These are phyloP conservation scores for Dorcus parallelipipedus DNA, from an alignment of 2,888 invertebrate species.

Conservation along the genomic window DNA sequence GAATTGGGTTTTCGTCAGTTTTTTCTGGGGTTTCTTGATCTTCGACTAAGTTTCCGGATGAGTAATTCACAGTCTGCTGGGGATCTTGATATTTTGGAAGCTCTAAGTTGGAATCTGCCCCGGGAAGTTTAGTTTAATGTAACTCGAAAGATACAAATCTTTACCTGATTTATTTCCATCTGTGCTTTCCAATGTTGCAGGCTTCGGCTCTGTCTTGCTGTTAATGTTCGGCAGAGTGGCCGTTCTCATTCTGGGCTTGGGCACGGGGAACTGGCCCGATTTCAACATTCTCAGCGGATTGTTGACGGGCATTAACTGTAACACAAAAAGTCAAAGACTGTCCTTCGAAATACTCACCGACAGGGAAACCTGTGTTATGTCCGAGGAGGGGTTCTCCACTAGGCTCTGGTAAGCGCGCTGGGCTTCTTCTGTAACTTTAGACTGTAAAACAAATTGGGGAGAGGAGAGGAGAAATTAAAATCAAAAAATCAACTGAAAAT, in stretches of 20 bases:
- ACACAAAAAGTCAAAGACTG: neutral
- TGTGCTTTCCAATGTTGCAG: slow-evolving; percentile 21
- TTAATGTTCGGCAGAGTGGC: slow-evolving; percentile 30
- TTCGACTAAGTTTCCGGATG: neutral
- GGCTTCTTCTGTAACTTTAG: slow-evolving; percentile 81
- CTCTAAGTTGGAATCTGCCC: slow-evolving; percentile 19
- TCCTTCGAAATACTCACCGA: neutral
- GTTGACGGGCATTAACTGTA: slow-evolving; percentile 42
- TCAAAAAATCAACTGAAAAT: slow-evolving; percentile 23
- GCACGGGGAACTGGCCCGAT: slow-evolving; percentile 55
- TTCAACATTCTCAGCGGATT: slow-evolving; percentile 68
- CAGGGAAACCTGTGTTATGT: slow-evolving; percentile 42
- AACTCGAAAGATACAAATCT: neutral
- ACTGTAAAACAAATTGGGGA: slow-evolving; percentile 55
- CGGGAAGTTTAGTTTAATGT: neutral
- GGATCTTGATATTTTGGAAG: slow-evolving; percentile 15
- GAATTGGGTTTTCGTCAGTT: slow-evolving; percentile 62
- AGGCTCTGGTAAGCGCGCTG: slow-evolving; percentile 90
- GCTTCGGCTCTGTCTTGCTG: slow-evolving; percentile 22
- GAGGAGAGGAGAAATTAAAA: slow-evolving; percentile 35
- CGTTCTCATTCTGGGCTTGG: slow-evolving; percentile 43
- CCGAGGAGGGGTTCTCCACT: slow-evolving; percentile 63
- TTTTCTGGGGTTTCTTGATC: slow-evolving; percentile 6
- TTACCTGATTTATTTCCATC: slow-evolving; percentile 26
- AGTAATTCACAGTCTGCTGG: neutral